Evolutionary conservation across 2,888 invertebrate genomes (phyloP).

Genomic region (Tipula confusa): DNA sequence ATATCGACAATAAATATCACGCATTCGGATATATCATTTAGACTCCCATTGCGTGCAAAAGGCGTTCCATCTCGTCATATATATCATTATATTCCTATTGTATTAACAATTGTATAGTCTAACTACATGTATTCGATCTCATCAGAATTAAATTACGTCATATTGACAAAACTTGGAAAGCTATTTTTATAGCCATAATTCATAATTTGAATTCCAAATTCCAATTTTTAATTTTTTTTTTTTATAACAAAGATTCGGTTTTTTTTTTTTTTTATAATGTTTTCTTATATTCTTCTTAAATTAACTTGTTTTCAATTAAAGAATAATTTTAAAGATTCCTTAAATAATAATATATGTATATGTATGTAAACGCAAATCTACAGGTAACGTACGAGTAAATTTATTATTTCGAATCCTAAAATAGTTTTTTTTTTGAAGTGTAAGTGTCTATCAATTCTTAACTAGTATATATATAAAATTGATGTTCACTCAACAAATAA

Average conservation of each 20-base stretch:
- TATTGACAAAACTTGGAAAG: background rate
- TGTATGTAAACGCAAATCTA: background rate
- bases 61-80: background rate
- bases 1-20: slow-evolving; percentile 7
- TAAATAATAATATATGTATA: background rate
- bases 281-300: background rate
- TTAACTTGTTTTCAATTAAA: slow-evolving; percentile 12
- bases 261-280: too few relatives aligned
- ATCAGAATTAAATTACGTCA: background rate
- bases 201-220: background rate
- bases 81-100: slow-evolving; percentile 17
- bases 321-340: slow-evolving; percentile 8
- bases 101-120: background rate
- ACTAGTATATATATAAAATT: too few relatives aligned
- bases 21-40: slow-evolving; percentile 26
- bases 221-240: too few relatives aligned
- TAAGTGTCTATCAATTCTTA: background rate
- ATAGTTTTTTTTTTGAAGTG: background rate
- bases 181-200: background rate
- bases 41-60: slow-evolving; percentile 31
- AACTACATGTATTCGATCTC: background rate
- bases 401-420: background rate
- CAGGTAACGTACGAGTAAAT: too few relatives aligned
- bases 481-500: slow-evolving; percentile 25
- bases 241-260: background rate